phyloP scores from a whole-genome alignment of 2,888 invertebrate species.

The Rhagonycha fulva region DNA sequence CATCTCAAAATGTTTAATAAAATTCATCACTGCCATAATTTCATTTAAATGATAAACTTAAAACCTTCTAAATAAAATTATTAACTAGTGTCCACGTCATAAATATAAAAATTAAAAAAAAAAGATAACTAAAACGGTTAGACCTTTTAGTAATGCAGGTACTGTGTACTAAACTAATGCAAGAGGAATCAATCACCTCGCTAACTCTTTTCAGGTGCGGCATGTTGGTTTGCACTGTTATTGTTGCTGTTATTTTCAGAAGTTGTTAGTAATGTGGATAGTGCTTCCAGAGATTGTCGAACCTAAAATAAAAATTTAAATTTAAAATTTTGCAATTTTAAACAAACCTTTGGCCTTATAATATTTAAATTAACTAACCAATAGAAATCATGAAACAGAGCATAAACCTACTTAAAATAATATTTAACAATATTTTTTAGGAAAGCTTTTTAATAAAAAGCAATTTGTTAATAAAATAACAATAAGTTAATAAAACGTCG shows the following conservation, averaged over 20 bases:
- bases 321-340: background rate
- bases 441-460: too few relatives aligned
- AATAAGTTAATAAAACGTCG: too few relatives aligned
- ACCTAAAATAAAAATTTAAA: constrained; percentile 60
- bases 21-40: background rate
- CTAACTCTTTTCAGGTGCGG: constrained; percentile 23
- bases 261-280: constrained; percentile 66
- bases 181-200: background rate
- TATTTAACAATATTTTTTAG: too few relatives aligned
- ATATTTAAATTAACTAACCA: background rate
- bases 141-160: constrained; percentile 12
- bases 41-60: background rate
- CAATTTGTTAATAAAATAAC: too few relatives aligned
- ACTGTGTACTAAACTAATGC: background rate
- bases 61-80: background rate
- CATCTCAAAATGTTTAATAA: background rate
- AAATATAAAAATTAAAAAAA: background rate
- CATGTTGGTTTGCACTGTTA: constrained; percentile 28
- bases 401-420: too few relatives aligned
- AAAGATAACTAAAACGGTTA: background rate
- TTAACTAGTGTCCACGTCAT: background rate
- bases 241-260: constrained; percentile 38
- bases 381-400: background rate
- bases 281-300: constrained; percentile 77
- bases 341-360: background rate